Evolutionary conservation across 2,888 invertebrate species (phyloP).

Genomic region (Troglohyphantes excavatus): DNA sequence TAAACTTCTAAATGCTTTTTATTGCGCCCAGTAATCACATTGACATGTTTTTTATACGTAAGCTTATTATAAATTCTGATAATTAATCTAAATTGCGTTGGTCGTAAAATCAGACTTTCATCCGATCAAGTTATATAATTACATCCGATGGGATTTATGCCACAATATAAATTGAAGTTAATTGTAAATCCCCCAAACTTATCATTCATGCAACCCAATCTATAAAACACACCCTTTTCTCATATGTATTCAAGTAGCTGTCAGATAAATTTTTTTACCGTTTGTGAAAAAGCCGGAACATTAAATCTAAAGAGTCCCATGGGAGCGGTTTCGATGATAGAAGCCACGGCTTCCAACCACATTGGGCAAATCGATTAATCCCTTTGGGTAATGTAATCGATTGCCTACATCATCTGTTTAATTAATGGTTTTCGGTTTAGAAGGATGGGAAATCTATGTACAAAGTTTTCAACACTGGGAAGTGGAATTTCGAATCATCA

Average conservation of each 20-base stretch:
- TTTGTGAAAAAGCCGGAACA: not conserved
- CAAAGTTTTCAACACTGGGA: not conserved
- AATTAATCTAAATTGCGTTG: too few species aligned
- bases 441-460: constrained; percentile 32
- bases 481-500: not conserved
- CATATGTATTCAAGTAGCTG: not conserved
- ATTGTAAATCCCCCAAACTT: too few species aligned
- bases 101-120: too few species aligned
- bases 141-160: too few species aligned
- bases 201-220: too few species aligned
- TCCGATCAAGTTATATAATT: too few species aligned
- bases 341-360: constrained; percentile 29
- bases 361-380: constrained; percentile 53
- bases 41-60: too few species aligned
- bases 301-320: constrained; percentile 60
- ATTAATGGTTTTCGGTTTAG: constrained; percentile 52
- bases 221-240: not conserved
- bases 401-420: constrained; percentile 57
- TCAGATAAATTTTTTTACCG: not conserved
- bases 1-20: too few species aligned
- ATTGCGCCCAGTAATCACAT: too few species aligned
- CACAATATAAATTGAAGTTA: too few species aligned
- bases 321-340: constrained; percentile 54
- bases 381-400: constrained; percentile 44
- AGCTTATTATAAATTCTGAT: too few species aligned